Evolutionary conservation across 2,797 vertebrate species (phyloP).

Genomic region (Tympanoctomys barrerae): DNA sequence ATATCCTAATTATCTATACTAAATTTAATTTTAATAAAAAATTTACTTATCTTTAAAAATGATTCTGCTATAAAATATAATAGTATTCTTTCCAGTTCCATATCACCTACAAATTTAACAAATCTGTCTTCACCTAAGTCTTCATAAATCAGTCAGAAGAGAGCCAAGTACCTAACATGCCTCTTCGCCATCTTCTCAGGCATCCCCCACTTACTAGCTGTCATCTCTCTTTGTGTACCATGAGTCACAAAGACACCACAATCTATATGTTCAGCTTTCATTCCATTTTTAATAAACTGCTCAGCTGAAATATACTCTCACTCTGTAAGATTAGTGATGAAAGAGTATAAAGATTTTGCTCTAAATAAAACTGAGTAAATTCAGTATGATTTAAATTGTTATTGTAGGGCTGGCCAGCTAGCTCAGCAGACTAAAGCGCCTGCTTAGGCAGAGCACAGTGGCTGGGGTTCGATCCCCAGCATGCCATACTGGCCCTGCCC

Average conservation of each 20-base stretch:
- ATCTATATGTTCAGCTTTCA: neutral
- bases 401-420: too few relatives aligned
- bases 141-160: neutral
- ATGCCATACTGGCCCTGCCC: too few relatives aligned
- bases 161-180: neutral
- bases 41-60: neutral
- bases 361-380: neutral
- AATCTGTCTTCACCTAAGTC: slow-evolving; percentile 16
- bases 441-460: too few relatives aligned
- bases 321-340: neutral
- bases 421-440: too few relatives aligned
- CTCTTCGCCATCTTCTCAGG: neutral
- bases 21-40: slow-evolving; percentile 44
- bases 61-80: slow-evolving; percentile 12
- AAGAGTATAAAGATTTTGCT: neutral
- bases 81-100: slow-evolving; percentile 2
- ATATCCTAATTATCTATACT: slow-evolving; percentile 25
- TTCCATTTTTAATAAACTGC: neutral
- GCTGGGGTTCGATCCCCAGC: too few relatives aligned
- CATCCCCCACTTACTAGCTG: neutral
- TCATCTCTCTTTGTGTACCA: neutral
- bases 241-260: neutral
- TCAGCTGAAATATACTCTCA: slow-evolving; percentile 9
- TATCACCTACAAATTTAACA: slow-evolving; percentile 19
- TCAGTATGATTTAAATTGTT: neutral